Base-by-base conservation (phyloP, 2,888 invertebrate genomes). In the Oscheius sp. region DNA sequence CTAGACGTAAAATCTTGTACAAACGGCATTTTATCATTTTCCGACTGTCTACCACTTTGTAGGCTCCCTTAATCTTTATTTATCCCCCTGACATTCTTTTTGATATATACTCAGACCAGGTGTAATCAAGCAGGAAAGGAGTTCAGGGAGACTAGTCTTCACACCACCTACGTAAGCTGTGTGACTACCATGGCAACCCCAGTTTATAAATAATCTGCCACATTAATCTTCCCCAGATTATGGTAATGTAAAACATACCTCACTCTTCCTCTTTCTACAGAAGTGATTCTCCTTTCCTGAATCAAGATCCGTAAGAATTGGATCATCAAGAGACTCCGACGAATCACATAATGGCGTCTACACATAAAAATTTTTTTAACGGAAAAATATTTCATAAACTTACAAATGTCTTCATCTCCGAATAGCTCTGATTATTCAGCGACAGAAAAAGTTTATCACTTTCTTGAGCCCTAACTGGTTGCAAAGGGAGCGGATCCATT, bases 331-430 rank as follows among this genome's bases (percentile, higher is more conserved):
- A 35, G 9, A 3, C 3, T 35, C 35, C 35, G 35, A 35, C 3
- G 35, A 3, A 9, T 35, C 35, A 35, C 35, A 35, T 43, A 23
- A 13, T 13, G 61, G 6, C 61, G 66, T 18, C 45, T n/a, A 16
- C 13, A n/a, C 12, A 13, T 58, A n/a, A 27, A 16, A 6, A 3
- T 35, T 9, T 9, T 9, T 35, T 35, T 6, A 6, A 6, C 9
- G 35, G 35, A 35, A 6, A 35, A 35, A 3, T 3, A 35, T 27
- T 25, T 12, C 46, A 12, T 18, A 2, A 21, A 74, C 71, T 56
- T 49, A 72, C 71, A 61, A 72, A 75, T 27, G 68, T 68, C 61
- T 72, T 72, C 75, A 75, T 75, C 69, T 75, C 75, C n/a, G 72
- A 63, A 25, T 71, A 68, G 43, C 43, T 45, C 55, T 68, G 23